phyloP scores from a whole-genome alignment of 2,888 invertebrate genomes.

The Xestia xanthographa region DNA sequence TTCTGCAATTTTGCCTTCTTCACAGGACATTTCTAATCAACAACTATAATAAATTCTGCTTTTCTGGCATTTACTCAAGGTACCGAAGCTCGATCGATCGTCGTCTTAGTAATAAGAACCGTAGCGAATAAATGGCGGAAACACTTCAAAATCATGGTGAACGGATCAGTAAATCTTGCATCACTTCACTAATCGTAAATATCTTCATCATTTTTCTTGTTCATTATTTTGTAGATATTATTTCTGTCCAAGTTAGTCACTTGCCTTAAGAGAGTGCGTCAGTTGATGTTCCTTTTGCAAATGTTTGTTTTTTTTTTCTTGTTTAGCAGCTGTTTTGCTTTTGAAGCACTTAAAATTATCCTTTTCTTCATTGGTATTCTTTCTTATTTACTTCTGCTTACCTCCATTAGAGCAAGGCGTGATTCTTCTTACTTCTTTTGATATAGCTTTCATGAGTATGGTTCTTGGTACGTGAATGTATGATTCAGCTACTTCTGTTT shows the following conservation, averaged over 20 bases:
- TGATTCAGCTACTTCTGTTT: neutral
- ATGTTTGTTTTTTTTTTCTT: conserved; percentile 16
- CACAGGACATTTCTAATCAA: neutral
- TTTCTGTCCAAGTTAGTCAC: conserved; percentile 48
- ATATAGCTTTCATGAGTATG: neutral
- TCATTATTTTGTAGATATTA: conserved; percentile 27
- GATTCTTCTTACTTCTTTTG: neutral
- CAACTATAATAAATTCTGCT: neutral
- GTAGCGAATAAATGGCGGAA: conserved; percentile 21
- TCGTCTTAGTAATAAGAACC: conserved; percentile 14
- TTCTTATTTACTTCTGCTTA: neutral
- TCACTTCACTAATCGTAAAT: conserved; percentile 54
- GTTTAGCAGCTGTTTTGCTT: conserved; percentile 16
- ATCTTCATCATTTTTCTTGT: conserved; percentile 48
- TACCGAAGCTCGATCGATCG: neutral
- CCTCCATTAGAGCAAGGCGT: neutral
- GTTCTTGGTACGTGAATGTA: neutral
- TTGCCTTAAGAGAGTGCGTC: conserved; percentile 14
- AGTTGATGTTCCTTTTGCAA: conserved; percentile 18
- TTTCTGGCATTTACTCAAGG: conserved; percentile 13
- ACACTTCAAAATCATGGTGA: conserved; percentile 17
- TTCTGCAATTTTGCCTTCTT: neutral
- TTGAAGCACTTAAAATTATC: neutral
- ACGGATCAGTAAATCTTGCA: conserved; percentile 58
- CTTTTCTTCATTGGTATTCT: conserved; percentile 6